phyloP scores from a whole-genome alignment of 2,113 vertebrate genomes.

The Pteropus alecto region DNA sequence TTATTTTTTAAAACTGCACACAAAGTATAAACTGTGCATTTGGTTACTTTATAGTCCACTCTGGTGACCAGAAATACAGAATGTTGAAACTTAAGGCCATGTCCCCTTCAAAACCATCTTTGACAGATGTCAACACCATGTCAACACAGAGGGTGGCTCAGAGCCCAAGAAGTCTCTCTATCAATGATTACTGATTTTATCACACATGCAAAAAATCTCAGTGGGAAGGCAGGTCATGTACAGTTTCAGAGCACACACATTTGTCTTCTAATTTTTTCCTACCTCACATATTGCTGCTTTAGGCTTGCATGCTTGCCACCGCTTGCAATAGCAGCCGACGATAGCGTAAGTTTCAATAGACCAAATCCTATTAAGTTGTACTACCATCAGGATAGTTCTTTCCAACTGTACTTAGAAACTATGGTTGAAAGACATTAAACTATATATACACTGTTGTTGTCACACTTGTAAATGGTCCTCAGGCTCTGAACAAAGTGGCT shows the following conservation, averaged over 20 bases:
- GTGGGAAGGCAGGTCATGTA: neutral
- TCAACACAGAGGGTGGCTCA: too few species aligned
- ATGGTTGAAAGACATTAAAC: neutral
- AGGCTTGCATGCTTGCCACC: fast-evolving
- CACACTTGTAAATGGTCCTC: neutral
- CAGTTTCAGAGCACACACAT: neutral
- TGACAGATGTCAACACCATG: neutral
- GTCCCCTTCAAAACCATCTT: fast-evolving
- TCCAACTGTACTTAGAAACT: neutral
- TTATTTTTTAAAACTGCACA: neutral
- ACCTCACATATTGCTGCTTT: fast-evolving
- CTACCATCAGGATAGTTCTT: neutral
- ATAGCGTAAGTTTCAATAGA: neutral
- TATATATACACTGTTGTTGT: neutral
- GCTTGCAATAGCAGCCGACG: neutral
- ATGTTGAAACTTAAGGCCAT: too few species aligned
- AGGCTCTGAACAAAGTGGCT: neutral
- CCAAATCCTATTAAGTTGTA: neutral
- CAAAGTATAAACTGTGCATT: neutral
- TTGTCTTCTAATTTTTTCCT: neutral
- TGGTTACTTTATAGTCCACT: neutral
- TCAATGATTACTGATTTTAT: neutral
- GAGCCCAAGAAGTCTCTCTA: neutral
- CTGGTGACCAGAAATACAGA: neutral
- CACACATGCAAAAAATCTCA: neutral